These are phyloP conservation scores for Melanocharis versteri DNA, from an alignment of 2,113 vertebrate genomes.

Conservation along the genomic window DNA sequence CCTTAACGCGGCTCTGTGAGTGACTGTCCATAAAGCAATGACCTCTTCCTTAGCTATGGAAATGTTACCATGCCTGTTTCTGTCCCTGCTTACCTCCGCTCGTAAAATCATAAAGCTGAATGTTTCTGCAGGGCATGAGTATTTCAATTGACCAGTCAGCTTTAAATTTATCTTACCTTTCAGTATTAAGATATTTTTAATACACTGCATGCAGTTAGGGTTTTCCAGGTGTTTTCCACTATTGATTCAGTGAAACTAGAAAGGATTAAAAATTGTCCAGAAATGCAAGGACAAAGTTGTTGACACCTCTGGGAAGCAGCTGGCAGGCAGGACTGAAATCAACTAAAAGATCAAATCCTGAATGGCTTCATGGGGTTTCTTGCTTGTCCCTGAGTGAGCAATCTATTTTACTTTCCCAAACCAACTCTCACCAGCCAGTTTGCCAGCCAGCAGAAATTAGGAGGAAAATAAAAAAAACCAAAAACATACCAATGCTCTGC, in stretches of 20 bases:
- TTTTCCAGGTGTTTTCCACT: not conserved
- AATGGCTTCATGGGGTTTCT: not conserved
- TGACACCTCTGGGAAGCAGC: not conserved
- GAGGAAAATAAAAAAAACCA: not conserved
- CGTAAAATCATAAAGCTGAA: not conserved
- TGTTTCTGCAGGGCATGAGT: not conserved
- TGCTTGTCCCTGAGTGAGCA: not conserved
- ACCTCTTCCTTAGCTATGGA: not conserved
- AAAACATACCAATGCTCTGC: not conserved
- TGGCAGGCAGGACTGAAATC: not conserved
- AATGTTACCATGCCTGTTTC: not conserved
- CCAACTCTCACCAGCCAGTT: not conserved
- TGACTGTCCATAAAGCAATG: not conserved
- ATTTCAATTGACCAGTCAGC: not conserved
- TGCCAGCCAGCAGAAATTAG: not conserved
- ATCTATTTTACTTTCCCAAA: not conserved
- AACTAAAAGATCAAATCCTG: not conserved
- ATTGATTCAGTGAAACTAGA: not conserved
- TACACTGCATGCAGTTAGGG: accelerated
- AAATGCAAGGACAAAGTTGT: not conserved
- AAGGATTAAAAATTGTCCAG: not conserved
- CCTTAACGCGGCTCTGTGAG: not conserved
- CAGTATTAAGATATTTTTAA: not conserved
- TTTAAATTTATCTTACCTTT: not conserved
- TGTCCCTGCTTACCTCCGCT: not conserved